Percentiles rank a stretch among this genome's conserved stretches.
These are phyloP conservation scores for Lordiphosa andalusiaca DNA, from an alignment of 2,888 invertebrate genomes.

Conservation along the genomic window DNA sequence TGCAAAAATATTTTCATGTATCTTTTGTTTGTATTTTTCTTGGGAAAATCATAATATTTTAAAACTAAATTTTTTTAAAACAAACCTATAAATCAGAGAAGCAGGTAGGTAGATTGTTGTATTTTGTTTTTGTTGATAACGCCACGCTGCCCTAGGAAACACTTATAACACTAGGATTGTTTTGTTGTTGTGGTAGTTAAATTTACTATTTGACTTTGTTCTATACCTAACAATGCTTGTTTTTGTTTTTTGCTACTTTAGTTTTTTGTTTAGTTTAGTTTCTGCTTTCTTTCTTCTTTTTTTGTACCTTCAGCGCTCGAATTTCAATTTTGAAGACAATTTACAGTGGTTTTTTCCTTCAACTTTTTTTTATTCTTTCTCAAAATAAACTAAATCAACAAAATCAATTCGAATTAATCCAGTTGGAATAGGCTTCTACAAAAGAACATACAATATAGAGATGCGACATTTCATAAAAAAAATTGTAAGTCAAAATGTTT, in stretches of 20 bases:
- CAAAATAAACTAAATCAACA: constrained; percentile 23
- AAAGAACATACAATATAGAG: too few relatives aligned
- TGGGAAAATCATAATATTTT: constrained; percentile 23
- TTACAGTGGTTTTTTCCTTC: constrained; percentile 44
- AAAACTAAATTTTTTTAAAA: constrained; percentile 23
- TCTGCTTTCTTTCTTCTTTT: constrained; percentile 37
- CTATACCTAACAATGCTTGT: constrained; percentile 37
- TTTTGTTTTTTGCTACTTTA: constrained; percentile 53
- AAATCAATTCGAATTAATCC: constrained; percentile 44
- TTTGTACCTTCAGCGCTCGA: constrained; percentile 80
- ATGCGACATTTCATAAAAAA: too few relatives aligned
- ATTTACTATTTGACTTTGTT: constrained; percentile 36
- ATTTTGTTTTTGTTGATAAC: constrained; percentile 13
- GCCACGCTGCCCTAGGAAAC: constrained; percentile 22
- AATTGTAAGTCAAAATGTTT: too few relatives aligned
- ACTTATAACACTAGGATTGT: constrained; percentile 37
- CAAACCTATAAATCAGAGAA: constrained; percentile 20
- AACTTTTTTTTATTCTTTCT: constrained; percentile 17
- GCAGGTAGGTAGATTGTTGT: constrained; percentile 16
- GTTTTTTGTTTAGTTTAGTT: constrained; percentile 47
- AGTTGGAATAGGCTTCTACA: constrained; percentile 3
- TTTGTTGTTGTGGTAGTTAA: constrained; percentile 33
- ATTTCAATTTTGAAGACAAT: constrained; percentile 52
- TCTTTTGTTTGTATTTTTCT: constrained; percentile 16
- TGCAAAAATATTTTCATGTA: constrained; percentile 6